phyloP scores from a whole-genome alignment of 2,888 invertebrate species.

The Helleia helle region DNA sequence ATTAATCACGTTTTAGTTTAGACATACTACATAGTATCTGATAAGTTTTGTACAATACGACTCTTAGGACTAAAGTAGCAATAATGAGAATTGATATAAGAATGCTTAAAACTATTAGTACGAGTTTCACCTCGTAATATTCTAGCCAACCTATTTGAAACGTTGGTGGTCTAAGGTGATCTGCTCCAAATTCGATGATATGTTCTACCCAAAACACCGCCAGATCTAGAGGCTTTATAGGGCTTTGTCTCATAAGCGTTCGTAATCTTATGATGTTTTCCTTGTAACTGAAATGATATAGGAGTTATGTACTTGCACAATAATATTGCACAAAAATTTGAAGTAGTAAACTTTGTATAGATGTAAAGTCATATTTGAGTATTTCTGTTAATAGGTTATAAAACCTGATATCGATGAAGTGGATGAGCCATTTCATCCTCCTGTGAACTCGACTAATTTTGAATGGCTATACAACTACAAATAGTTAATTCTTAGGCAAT shows the following conservation, averaged over 20 bases:
- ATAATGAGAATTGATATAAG: conserved; percentile 5
- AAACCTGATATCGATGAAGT: too few relatives aligned
- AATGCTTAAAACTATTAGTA: conserved; percentile 10
- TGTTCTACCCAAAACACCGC: conserved; percentile 24
- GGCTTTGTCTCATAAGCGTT: conserved; percentile 17
- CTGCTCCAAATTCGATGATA: conserved; percentile 18
- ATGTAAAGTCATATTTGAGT: too few relatives aligned
- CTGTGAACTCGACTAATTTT: too few relatives aligned
- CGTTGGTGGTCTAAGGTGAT: conserved; percentile 19
- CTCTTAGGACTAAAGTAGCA: not conserved
- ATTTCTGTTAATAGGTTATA: too few relatives aligned
- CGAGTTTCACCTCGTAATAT: conserved; percentile 18
- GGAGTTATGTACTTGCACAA: too few relatives aligned
- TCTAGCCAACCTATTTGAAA: conserved; percentile 13
- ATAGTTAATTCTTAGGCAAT: too few relatives aligned
- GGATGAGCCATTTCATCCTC: too few relatives aligned
- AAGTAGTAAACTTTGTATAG: too few relatives aligned
- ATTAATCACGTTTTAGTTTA: conserved; percentile 1
- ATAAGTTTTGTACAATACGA: not conserved
- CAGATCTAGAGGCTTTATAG: conserved; percentile 19
- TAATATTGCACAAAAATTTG: too few relatives aligned
- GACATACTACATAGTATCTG: not conserved
- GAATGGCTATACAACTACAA: too few relatives aligned
- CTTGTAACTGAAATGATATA: conserved; percentile 18
- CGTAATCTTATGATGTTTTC: conserved; percentile 16